Percentiles rank a stretch among this genome's conserved stretches.
Evolutionary conservation across 2,888 invertebrate genomes (phyloP).

Genomic region (Lochmaea crataegi): DNA sequence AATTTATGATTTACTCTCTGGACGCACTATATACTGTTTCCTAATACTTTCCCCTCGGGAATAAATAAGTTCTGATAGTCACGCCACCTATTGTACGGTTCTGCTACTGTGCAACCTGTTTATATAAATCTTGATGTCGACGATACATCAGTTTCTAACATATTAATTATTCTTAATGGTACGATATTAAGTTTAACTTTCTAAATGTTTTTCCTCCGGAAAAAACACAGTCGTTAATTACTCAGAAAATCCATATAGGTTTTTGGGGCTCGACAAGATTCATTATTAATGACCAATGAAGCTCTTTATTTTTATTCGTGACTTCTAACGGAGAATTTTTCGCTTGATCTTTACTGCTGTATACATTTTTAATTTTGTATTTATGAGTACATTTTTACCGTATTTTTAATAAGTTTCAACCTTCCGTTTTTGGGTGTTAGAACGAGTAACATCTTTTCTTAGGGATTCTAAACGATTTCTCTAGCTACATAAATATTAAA

Average conservation of each 20-base stretch:
- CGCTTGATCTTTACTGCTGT: background rate
- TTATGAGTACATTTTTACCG: too few relatives aligned
- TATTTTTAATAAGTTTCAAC: background rate
- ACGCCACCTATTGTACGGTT: too few relatives aligned
- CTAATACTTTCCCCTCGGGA: too few relatives aligned
- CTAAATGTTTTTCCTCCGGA: conserved; percentile 11
- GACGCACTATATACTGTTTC: too few relatives aligned
- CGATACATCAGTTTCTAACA: too few relatives aligned
- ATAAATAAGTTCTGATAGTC: too few relatives aligned
- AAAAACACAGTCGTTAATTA: conserved; percentile 27
- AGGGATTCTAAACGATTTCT: background rate
- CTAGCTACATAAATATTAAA: too few relatives aligned
- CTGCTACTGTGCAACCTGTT: too few relatives aligned
- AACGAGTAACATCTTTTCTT: background rate
- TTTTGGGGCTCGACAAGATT: conserved; percentile 12
- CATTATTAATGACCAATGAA: conserved; percentile 34
- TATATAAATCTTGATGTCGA: too few relatives aligned
- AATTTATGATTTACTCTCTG: too few relatives aligned
- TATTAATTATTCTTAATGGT: background rate
- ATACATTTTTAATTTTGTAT: background rate
- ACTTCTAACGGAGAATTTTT: background rate
- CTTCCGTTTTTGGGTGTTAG: background rate
- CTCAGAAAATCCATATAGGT: conserved; percentile 7
- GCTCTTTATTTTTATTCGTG: background rate
- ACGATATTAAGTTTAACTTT: conserved; percentile 2